Base-by-base conservation (phyloP, 2,113 vertebrate species). In the Delphinapterus leucas region DNA sequence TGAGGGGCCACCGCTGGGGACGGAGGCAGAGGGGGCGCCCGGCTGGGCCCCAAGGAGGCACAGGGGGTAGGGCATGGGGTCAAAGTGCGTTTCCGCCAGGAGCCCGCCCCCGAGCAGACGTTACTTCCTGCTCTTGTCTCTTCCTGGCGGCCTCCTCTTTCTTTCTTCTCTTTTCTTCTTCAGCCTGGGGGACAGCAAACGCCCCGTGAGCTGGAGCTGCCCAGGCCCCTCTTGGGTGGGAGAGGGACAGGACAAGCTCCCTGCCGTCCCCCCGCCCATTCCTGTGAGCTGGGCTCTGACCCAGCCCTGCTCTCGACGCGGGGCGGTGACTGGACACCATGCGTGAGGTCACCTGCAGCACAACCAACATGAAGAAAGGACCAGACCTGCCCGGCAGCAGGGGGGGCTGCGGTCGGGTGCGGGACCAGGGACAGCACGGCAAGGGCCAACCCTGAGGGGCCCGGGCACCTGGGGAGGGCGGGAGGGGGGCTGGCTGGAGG, bases 61-160 rank as follows among this genome's bases (percentile, higher is more conserved):
- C 2, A 33, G 76, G 17, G 14, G 6, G n/a, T 44, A 3, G 33
- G 3, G 12, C 26, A 1, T 1, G 1, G 49, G 25, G 1, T 12
- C 8, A 23, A 6, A 1, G 55, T 25, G 7, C 2, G 0, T 33
- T 28, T 14, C 67, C 0, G 14, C 53, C 8, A 0, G n/a, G 25
- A 12, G 0, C 12, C 20, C 4, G 61, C 41, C 11, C 6, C 8
- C 12, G 0, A 1, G 33, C 1, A 1, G 0, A 4, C 2, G 92
- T 96, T 95, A 99, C 99, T 98, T 99, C 99, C 90, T 99, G 99
- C 49, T 99, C 99, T 68, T 98, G 99, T 97, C 99, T 99, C 96
- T 98, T 99, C 96, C 95, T 99, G 58, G 99, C 98, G 3, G 99
- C 99, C 81, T 99, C 99, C 44, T 99, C 99, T 95, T 99, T 99